Conservation (phyloP, 2,113 vertebrate species). For the Mus spicilegus region DNA sequence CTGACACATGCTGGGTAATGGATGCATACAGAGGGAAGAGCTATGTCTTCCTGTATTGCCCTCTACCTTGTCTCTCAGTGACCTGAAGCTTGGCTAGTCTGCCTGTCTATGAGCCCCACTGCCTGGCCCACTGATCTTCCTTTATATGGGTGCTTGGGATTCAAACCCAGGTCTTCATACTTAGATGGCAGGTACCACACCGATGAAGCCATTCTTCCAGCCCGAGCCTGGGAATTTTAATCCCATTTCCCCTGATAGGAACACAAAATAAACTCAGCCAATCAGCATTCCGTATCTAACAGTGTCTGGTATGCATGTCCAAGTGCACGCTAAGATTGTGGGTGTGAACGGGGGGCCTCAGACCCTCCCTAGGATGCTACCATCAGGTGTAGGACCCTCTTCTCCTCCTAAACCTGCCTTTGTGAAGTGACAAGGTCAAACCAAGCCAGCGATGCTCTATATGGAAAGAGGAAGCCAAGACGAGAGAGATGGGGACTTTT, state of each 20-base stretch:
- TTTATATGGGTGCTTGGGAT: not conserved
- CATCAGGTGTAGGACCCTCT: not conserved
- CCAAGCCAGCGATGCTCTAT: not conserved
- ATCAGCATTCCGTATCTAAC: not conserved
- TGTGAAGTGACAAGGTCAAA: not conserved
- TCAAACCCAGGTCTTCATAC: not conserved
- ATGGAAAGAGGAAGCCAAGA: not conserved
- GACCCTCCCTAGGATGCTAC: rapidly evolving
- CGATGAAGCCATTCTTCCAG: not conserved
- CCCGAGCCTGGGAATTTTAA: not conserved
- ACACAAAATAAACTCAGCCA: not conserved
- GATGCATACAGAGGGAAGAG: not conserved
- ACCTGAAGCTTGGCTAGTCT: too few species aligned
- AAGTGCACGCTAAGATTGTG: not conserved
- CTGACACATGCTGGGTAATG: too few species aligned
- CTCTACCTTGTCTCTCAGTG: not conserved
- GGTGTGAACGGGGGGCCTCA: not conserved
- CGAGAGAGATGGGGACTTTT: not conserved
- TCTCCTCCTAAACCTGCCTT: not conserved
- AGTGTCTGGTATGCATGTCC: not conserved
- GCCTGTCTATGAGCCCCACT: not conserved
- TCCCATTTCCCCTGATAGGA: not conserved
- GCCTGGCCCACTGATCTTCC: not conserved
- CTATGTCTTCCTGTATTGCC: not conserved
- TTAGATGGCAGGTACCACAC: not conserved